Evolutionary conservation across 2,888 invertebrate genomes (phyloP).

Genomic region (Phasia obesa): DNA sequence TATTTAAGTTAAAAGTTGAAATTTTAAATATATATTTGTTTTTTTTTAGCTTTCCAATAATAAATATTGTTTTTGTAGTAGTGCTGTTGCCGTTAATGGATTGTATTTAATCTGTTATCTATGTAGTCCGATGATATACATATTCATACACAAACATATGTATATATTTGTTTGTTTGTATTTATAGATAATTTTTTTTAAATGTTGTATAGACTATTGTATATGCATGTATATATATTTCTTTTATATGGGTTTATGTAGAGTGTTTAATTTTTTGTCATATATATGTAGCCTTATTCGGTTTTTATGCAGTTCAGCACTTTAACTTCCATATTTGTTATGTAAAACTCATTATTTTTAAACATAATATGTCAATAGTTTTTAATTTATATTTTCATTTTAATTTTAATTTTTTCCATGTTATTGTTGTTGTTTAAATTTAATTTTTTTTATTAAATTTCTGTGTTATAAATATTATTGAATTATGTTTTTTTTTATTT

Average conservation of each 20-base stretch:
- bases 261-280: slow-evolving; percentile 57
- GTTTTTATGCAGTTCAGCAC: slow-evolving; percentile 69
- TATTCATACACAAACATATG: slow-evolving; percentile 49
- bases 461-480: slow-evolving; percentile 66
- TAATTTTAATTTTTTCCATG: too few relatives aligned
- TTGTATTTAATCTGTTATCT: slow-evolving; percentile 28
- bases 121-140: slow-evolving; percentile 42
- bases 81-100: slow-evolving; percentile 50
- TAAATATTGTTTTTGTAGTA: slow-evolving; percentile 35
- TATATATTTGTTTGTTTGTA: slow-evolving; percentile 46
- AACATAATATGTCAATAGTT: slow-evolving; percentile 50
- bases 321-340: slow-evolving; percentile 62
- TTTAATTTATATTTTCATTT: slow-evolving; percentile 27
- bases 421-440: slow-evolving; percentile 49
- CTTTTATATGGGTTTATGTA: slow-evolving; percentile 56
- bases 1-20: slow-evolving; percentile 64
- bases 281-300: slow-evolving; percentile 65
- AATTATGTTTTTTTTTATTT: slow-evolving; percentile 65
- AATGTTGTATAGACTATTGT: slow-evolving; percentile 65
- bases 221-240: slow-evolving; percentile 64
- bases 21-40: slow-evolving; percentile 52
- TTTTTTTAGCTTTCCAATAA: slow-evolving; percentile 18
- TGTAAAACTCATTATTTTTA: slow-evolving; percentile 37
- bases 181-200: slow-evolving; percentile 36
- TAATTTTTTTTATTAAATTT: slow-evolving; percentile 68